These are phyloP conservation scores for Peromyscus polionotus DNA, from an alignment of 2,113 vertebrate genomes.

Conservation along the genomic window DNA sequence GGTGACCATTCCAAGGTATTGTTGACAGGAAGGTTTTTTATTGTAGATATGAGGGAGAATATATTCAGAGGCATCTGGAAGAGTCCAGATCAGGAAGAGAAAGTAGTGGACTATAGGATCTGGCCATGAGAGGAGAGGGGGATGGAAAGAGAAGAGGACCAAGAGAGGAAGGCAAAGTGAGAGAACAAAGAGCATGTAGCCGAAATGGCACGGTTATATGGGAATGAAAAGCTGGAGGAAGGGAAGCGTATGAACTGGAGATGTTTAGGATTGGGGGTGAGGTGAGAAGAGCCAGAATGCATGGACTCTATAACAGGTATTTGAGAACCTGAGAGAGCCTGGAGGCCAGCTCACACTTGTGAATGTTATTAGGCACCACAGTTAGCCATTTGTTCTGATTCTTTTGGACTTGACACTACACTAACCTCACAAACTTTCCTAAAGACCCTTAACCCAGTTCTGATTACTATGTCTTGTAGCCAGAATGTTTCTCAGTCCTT, in stretches of 20 bases:
- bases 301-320: background rate
- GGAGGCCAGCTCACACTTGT: background rate
- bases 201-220: background rate
- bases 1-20: background rate
- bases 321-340: background rate
- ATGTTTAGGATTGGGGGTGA: background rate
- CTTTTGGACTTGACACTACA: background rate
- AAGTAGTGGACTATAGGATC: background rate
- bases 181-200: background rate
- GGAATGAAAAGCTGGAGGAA: background rate
- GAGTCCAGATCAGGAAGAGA: background rate
- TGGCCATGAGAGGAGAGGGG: background rate
- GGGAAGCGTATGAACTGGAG: background rate
- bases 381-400: background rate
- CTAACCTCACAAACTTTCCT: slow-evolving; percentile 20
- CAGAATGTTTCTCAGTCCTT: too few relatives aligned
- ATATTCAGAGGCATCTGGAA: background rate
- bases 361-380: background rate
- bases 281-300: background rate
- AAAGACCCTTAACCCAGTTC: slow-evolving; percentile 12
- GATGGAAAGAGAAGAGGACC: background rate
- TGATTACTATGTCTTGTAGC: slow-evolving; percentile 32
- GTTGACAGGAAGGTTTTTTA: background rate
- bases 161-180: background rate
- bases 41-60: background rate